Conservation (phyloP, 2,797 vertebrate species). For the Onychomys torridus region DNA sequence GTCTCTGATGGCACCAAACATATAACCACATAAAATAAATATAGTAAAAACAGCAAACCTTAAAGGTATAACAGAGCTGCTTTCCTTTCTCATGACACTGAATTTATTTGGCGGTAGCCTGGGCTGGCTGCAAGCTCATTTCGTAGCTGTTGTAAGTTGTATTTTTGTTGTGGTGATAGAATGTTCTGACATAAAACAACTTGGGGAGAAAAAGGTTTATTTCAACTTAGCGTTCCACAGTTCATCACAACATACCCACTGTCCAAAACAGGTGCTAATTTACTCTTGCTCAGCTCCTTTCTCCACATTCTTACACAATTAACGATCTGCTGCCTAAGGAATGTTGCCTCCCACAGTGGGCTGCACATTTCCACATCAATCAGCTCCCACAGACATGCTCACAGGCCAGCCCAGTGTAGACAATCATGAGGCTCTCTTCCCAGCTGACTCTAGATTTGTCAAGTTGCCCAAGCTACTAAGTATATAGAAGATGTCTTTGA, state of each 20-base stretch:
- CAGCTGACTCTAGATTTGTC: too few relatives aligned
- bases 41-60: background rate
- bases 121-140: background rate
- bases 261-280: background rate
- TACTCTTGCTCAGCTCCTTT: background rate
- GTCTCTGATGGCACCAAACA: background rate
- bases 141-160: background rate
- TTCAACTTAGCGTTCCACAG: background rate
- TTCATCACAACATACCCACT: background rate
- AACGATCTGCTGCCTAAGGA: background rate
- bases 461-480: too few relatives aligned
- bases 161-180: background rate
- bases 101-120: background rate
- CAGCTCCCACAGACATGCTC: background rate
- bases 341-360: background rate
- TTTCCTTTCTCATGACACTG: constrained; percentile 5
- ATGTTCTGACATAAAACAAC: background rate
- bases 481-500: background rate
- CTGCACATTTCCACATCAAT: background rate
- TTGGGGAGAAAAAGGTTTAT: background rate
- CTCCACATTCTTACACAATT: background rate
- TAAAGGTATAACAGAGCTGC: background rate
- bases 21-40: background rate
- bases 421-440: too few relatives aligned
- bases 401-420: background rate